Percentiles rank a stretch among this genome's conserved stretches.
Conservation (phyloP, 2,888 invertebrate species). For the Caenorhabditis zanzibari region DNA sequence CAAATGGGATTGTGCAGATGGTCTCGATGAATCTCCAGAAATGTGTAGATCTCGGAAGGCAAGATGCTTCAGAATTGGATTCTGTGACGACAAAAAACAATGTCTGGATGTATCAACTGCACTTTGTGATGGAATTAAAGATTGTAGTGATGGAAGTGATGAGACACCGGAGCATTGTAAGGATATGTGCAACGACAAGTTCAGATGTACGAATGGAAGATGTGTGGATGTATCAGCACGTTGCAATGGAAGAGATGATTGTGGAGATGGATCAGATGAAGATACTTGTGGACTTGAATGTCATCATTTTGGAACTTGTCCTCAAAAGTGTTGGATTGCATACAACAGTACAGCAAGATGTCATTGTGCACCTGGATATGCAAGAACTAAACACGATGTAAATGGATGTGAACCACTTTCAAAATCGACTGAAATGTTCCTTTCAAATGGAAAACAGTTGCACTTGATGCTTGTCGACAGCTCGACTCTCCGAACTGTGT, state of each 20-base stretch:
- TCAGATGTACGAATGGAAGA: slow-evolving; percentile 54
- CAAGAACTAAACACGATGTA: slow-evolving; percentile 11
- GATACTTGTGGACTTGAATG: slow-evolving; percentile 61
- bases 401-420: slow-evolving; percentile 40
- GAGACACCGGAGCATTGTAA: slow-evolving; percentile 84
- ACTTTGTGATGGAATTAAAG: slow-evolving; percentile 86
- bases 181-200: slow-evolving; percentile 56
- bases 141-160: slow-evolving; percentile 87
- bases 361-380: slow-evolving; percentile 66
- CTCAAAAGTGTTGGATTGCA: slow-evolving; percentile 64
- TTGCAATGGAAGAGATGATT: slow-evolving; percentile 90
- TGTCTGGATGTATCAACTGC: slow-evolving; percentile 36
- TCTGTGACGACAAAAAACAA: slow-evolving; percentile 47
- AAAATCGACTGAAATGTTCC: slow-evolving; percentile 53
- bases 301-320: slow-evolving; percentile 69
- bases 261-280: slow-evolving; percentile 84
- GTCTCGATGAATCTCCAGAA: slow-evolving; percentile 73
- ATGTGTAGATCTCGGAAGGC: slow-evolving; percentile 44
- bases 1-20: slow-evolving; percentile 87
- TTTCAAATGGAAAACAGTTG: slow-evolving; percentile 48
- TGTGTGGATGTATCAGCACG: slow-evolving; percentile 54
- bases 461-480: slow-evolving; percentile 35
- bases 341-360: slow-evolving; percentile 53
- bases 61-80: slow-evolving; percentile 33
- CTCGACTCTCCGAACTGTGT: slow-evolving; percentile 10